Conservation (phyloP, 2,113 vertebrate genomes). For the Podilymbus podiceps region DNA sequence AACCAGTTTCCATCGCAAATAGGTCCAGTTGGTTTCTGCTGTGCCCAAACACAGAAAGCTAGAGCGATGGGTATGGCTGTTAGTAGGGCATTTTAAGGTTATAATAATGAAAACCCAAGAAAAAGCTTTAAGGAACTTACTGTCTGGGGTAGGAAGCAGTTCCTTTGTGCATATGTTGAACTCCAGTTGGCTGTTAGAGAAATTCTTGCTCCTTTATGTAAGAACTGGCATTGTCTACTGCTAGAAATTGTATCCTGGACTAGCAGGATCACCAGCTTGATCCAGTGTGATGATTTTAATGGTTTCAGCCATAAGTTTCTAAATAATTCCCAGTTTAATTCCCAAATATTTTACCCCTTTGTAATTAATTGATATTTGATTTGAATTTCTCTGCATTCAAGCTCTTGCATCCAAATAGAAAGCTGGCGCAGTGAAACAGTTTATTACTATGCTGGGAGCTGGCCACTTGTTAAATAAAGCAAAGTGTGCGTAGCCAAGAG, state of each 20-base stretch:
- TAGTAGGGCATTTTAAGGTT: not conserved
- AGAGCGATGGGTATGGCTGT: too few relatives aligned
- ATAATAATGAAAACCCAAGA: too few relatives aligned
- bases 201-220: not conserved
- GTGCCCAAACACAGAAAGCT: fast-evolving
- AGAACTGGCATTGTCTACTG: not conserved
- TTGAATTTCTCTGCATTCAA: constrained; percentile 3
- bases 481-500: not conserved
- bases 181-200: not conserved
- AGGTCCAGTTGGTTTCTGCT: not conserved
- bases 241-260: not conserved
- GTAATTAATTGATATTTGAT: constrained; percentile 55
- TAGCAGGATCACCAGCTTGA: not conserved
- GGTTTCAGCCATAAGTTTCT: not conserved
- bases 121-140: not conserved
- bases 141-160: not conserved
- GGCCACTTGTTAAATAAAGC: constrained; percentile 49
- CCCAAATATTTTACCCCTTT: constrained; percentile 40
- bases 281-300: not conserved
- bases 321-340: not conserved
- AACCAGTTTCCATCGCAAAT: too few relatives aligned
- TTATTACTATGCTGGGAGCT: constrained; percentile 12
- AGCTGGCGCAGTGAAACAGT: not conserved
- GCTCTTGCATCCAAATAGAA: not conserved
- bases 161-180: fast-evolving